Base-by-base conservation (phyloP, 2,113 vertebrate genomes). In the Bubo bubo region DNA sequence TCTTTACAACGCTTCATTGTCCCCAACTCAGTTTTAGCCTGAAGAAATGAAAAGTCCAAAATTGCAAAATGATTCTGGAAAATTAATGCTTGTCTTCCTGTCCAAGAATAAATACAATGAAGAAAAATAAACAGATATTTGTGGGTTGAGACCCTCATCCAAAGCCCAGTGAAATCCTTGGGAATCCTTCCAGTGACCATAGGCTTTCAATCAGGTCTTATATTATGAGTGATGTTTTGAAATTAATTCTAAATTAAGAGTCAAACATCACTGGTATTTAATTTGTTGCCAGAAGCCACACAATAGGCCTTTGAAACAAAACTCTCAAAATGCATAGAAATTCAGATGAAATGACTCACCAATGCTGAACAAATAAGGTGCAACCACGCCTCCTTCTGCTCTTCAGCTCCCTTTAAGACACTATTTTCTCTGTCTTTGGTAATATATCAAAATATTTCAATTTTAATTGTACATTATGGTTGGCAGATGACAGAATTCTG, bases 281-380 rank as follows among this genome's bases (percentile, higher is more conserved):
- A 93, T 86, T 95, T 91, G 50, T 77, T 97, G 96, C 98, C 98
- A 98, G 96, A 80, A 97, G 91, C 89, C 93, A 95, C 92, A 98
- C 97, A 98, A 98, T 97, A 95, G 98, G 90, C 71, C 97, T 94
- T 93, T 97, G 89, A 85, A 96, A 96, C 90, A 97, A 97, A 97
- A 96, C 95, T 97, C 93, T 94, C 94, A 90, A 97, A 97, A 98
- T 97, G 91, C 96, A 92, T 77, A 95, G 96, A 96, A 97, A 98
- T 98, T 97, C 97, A 97, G 93, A 97, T 19, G 84, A 93, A 95
- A 96, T 98, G 98, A 98, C 96, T 98, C 98, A 98, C 59, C 87
- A 32, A 8, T 60, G 88, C 94, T 95, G 86, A 95, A 95, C 79
- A 94, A 97, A 97, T 94, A 95, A 91, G 87, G 91, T 47, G 0